Percentiles rank a stretch among this genome's conserved stretches.
phyloP scores from a whole-genome alignment of 1,140 invertebrate species.

The Drosophila sturtevanti region DNA sequence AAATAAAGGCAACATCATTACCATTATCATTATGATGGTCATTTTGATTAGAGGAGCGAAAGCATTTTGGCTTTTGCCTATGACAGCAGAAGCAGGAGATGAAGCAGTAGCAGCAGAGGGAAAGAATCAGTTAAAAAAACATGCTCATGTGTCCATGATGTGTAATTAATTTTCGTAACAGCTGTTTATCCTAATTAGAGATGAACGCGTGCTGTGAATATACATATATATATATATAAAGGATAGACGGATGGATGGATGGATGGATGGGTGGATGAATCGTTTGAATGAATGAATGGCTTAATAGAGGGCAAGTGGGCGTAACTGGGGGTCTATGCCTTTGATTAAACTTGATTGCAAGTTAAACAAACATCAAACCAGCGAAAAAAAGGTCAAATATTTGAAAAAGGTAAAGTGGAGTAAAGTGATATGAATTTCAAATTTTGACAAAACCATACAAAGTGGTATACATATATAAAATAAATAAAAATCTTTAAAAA shows the following conservation, averaged over 20 bases:
- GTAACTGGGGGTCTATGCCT: slow-evolving; percentile 24
- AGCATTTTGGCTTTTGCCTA: slow-evolving; percentile 9
- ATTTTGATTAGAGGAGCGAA: slow-evolving; percentile 44
- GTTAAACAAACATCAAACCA: slow-evolving; percentile 16
- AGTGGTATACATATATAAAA: background rate
- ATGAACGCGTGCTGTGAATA: slow-evolving; percentile 42
- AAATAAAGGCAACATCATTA: slow-evolving; percentile 25
- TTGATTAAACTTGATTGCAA: slow-evolving; percentile 56
- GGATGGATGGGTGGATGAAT: background rate
- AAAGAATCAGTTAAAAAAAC: background rate
- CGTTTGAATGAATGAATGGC: background rate
- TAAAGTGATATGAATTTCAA: slow-evolving; percentile 40
- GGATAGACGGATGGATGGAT: background rate
- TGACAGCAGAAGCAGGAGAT: background rate
- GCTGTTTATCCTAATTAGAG: slow-evolving; percentile 78
- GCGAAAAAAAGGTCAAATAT: slow-evolving; percentile 18
- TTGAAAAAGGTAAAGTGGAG: slow-evolving; percentile 21
- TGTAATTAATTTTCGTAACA: slow-evolving; percentile 78
- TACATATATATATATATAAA: slow-evolving; percentile 4
- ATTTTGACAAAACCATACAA: background rate
- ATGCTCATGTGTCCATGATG: slow-evolving; percentile 65
- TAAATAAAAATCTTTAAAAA: background rate
- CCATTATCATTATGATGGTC: slow-evolving; percentile 26
- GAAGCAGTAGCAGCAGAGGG: background rate
- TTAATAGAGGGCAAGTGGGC: background rate